A percentile compares a stretch with the other conserved stretches of the same genome.
Evolutionary conservation across 2,797 vertebrate species (phyloP).

Genomic region (Heterohyrax brucei): DNA sequence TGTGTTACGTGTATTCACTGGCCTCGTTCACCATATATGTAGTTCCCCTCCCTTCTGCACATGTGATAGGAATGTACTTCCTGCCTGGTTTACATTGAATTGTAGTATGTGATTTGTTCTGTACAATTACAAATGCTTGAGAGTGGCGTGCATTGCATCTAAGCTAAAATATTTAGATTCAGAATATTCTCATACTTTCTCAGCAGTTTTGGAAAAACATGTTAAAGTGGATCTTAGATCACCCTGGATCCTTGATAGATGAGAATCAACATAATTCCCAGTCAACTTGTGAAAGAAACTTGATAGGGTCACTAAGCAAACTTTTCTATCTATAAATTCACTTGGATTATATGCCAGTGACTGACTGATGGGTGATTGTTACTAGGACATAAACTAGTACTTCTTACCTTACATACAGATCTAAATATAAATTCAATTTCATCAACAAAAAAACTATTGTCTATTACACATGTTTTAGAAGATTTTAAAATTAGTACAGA

Average conservation of each 20-base stretch:
- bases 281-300: neutral
- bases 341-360: neutral
- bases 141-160: neutral
- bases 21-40: neutral
- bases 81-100: neutral
- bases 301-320: neutral
- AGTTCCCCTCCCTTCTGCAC: neutral
- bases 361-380: neutral
- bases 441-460: neutral
- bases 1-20: neutral
- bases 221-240: neutral
- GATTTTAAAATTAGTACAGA: neutral
- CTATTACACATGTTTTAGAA: neutral
- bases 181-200: neutral
- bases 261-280: neutral
- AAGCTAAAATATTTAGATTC: neutral
- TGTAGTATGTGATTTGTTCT: neutral
- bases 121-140: neutral
- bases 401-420: neutral
- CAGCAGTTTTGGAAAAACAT: neutral
- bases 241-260: neutral
- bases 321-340: neutral
- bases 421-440: neutral
- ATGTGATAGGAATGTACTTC: neutral
- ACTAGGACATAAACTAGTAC: neutral